Base-by-base conservation (phyloP, 2,888 invertebrate species). In the Dasysyrphus albostriatus region DNA sequence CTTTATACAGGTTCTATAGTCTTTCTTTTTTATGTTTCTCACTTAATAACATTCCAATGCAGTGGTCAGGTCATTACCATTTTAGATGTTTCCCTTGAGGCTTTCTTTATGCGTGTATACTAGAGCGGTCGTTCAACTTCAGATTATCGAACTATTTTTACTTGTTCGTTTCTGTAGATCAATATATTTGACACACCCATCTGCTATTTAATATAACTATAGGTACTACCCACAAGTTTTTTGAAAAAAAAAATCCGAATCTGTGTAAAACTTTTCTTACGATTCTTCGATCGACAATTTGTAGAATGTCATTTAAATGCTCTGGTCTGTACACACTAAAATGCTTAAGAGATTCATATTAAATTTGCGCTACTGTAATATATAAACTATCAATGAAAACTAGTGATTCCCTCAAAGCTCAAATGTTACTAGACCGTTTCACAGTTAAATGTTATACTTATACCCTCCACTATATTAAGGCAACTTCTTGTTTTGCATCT, bases 41-140 rank as follows among this genome's bases (percentile, higher is more conserved):
- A 47, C 24, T 73, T 61, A 54, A 51, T 51, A 34, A 54, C 72
- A 83, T 83, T 83, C 77, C 77, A 19, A 58, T 59, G 79, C 37
- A 70, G 32, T 47, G 39, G 79, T 79, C 74, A 79, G 58, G 79
- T 83, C 69, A 79, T 80, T 84, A 65, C 47, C 49, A 24, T 61
- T 56, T n/a, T 44, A 16, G 14, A 37, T 70, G n/a, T 44, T 74
- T 0, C 34, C 51, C 72, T 47, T 16, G 39, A n/a, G 75, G 76
- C 58, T 70, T 49, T 70, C n/a, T 54, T 54, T 56, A 24, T 24
- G 24, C 24, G 24, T n/a, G n/a, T 44, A 44, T 78, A 72, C 19
- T 72, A 37, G 42, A 70, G 39, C 58, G 65, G 70, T 72, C 76
- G 54, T 73, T 76, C 44, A 61, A 54, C 67, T 76, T 42, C 2